A percentile compares a stretch with the other conserved stretches of the same genome.
Evolutionary conservation across 2,113 vertebrate species (phyloP).

Genomic region (Aviceda subcristata): DNA sequence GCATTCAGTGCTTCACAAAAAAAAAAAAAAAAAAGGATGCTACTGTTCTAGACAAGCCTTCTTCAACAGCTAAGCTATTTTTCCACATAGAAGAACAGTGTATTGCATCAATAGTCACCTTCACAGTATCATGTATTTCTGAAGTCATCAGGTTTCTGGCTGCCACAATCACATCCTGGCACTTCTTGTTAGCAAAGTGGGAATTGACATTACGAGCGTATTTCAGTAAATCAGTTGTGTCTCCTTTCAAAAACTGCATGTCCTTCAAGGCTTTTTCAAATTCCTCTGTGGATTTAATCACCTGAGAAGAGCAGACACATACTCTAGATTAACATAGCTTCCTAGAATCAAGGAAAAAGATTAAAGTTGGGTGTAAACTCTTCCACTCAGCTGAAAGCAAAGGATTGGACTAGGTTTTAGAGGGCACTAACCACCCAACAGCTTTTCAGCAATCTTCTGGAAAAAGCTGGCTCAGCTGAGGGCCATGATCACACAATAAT

Average conservation of each 20-base stretch:
- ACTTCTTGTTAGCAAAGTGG: slow-evolving; percentile 97
- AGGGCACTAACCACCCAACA: neutral
- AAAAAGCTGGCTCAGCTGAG: neutral
- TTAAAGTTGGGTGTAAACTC: neutral
- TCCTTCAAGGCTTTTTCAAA: slow-evolving; percentile 88
- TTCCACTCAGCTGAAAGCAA: neutral
- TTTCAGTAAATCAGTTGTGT: slow-evolving; percentile 86
- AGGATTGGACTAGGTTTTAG: neutral
- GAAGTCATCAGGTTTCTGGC: slow-evolving; percentile 95
- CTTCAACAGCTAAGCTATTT: neutral
- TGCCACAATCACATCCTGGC: slow-evolving; percentile 91
- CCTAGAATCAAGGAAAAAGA: neutral
- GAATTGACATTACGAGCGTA: slow-evolving; percentile 90
- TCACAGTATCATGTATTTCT: slow-evolving; percentile 94
- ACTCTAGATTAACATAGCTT: rapidly evolving
- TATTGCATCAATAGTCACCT: slow-evolving; percentile 69
- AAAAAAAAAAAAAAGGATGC: too few relatives aligned
- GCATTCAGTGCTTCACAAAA: neutral
- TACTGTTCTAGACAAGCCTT: neutral
- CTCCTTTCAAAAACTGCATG: slow-evolving; percentile 83
- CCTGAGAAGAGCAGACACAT: slow-evolving; percentile 67
- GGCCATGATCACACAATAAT: neutral
- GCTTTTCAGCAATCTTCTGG: neutral
- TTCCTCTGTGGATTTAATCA: slow-evolving; percentile 89
- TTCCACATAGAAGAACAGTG: rapidly evolving